Evolutionary conservation across 2,113 vertebrate species (phyloP).

Genomic region (Parotia lawesii): DNA sequence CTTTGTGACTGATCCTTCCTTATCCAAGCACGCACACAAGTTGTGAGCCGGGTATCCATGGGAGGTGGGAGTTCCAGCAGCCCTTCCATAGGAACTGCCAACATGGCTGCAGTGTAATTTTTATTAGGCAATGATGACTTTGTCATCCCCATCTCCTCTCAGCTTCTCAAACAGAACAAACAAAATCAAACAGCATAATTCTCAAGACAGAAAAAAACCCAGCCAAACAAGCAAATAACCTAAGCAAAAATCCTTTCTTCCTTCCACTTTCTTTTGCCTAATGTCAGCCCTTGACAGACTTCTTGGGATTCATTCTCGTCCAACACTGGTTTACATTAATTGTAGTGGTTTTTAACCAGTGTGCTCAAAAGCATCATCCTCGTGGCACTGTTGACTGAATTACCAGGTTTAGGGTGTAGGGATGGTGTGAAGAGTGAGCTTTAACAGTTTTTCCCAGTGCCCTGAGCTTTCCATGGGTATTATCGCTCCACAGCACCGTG

Average conservation of each 20-base stretch:
- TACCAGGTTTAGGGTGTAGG: background rate
- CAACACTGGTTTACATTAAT: background rate
- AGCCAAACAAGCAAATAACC: background rate
- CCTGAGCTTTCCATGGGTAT: background rate
- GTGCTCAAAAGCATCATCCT: background rate
- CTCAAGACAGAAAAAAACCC: background rate
- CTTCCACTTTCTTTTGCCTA: background rate
- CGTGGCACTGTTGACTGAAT: fast-evolving
- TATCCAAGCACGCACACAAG: background rate
- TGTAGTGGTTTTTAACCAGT: background rate
- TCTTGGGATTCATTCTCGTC: background rate
- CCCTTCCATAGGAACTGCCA: background rate
- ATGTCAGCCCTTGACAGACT: background rate
- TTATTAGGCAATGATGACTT: background rate
- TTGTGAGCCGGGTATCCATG: background rate
- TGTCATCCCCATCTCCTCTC: background rate
- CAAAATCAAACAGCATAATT: background rate
- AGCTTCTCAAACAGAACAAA: background rate
- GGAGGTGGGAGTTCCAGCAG: background rate
- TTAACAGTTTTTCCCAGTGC: background rate
- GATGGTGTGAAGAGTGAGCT: background rate
- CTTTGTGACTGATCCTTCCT: background rate
- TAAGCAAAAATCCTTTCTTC: background rate
- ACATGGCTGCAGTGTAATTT: background rate
- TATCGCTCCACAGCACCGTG: background rate